Evolutionary conservation across 2,113 vertebrate genomes (phyloP), one percentile per base, ranked within the genome.

Genomic region (Pristiophorus japonicus): DNA sequence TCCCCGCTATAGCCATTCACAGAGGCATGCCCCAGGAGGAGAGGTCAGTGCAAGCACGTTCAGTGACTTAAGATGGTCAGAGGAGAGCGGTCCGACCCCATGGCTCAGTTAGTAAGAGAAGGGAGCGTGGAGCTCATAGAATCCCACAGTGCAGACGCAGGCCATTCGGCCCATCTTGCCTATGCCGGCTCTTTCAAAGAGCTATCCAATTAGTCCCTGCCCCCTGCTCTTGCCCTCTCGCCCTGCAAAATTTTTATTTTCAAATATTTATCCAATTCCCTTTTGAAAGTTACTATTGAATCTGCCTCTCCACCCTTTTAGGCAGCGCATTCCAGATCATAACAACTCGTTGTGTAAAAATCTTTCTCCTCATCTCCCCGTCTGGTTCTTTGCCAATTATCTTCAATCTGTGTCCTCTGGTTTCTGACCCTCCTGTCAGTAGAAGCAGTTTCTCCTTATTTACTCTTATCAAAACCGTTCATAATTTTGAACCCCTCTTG

Each of bases 21-120:
- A 97, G 98, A 1, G 98, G 98, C 22, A 98, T 98, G 98, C 97
- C 97, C 27, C 98, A 98, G 97, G 98, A 98, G 91, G 98, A 98
- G 96, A 97, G 98, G 98, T 98, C 95, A 85, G 96, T 22, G 27
- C 3, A 30, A 34, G 0, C 0, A 1, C 27, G 34, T 0, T 27
- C 20, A 45, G 73, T 20, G 20, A 11, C 14, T 30, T 27, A 8
- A 90, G 27, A 11, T 34, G 85, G 47, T 59, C 87, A 87, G 45
- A 30, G 47, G 42, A 20, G 42, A 27, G 47, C 20, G 22, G 6
- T 30, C 8, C 30, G 1, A 1, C 24, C 10, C 45, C 1, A 42
- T 12, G 14, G 38, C 34, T 88, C 22, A 11, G 47, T 30, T 30
- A 6, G 24, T 3, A 55, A 55, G 85, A 47, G 85, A 88, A 55